These are phyloP conservation scores for Menidia menidia DNA, from an alignment of 2,797 vertebrate species.

Conservation along the genomic window DNA sequence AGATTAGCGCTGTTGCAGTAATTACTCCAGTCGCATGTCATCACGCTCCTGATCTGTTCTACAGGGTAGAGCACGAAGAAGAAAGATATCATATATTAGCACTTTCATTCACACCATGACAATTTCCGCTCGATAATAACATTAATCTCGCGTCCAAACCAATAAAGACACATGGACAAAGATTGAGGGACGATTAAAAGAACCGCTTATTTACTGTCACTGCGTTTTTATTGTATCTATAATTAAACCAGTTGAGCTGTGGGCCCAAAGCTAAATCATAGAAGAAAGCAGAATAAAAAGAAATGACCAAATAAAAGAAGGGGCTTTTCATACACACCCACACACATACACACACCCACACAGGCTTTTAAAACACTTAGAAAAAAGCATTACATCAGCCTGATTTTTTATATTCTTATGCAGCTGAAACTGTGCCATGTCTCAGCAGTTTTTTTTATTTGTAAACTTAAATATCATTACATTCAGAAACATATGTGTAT, in stretches of 20 bases:
- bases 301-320: conserved; percentile 28
- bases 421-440: conserved; percentile 17
- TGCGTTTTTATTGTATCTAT: conserved; percentile 57
- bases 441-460: conserved; percentile 5
- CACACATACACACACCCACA: conserved; percentile 13
- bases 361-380: conserved; percentile 35
- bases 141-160: conserved; percentile 60
- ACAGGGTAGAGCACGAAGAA: conserved; percentile 10
- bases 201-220: conserved; percentile 36
- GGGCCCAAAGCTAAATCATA: conserved; percentile 37
- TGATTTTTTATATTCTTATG: conserved; percentile 44
- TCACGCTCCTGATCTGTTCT: conserved; percentile 50
- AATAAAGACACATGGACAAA: conserved; percentile 54
- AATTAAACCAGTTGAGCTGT: conserved; percentile 71
- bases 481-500: background rate
- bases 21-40: conserved; percentile 66
- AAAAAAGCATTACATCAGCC: conserved; percentile 45
- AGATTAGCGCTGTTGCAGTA: conserved; percentile 74
- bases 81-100: conserved; percentile 62
- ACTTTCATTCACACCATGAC: conserved; percentile 51
- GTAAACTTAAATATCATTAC: conserved; percentile 4
- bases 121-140: conserved; percentile 69
- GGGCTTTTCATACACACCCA: background rate
- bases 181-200: conserved; percentile 55
- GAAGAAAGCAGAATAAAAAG: conserved; percentile 42